phyloP scores from a whole-genome alignment of 2,888 invertebrate species.

The Dasysyrphus albostriatus region DNA sequence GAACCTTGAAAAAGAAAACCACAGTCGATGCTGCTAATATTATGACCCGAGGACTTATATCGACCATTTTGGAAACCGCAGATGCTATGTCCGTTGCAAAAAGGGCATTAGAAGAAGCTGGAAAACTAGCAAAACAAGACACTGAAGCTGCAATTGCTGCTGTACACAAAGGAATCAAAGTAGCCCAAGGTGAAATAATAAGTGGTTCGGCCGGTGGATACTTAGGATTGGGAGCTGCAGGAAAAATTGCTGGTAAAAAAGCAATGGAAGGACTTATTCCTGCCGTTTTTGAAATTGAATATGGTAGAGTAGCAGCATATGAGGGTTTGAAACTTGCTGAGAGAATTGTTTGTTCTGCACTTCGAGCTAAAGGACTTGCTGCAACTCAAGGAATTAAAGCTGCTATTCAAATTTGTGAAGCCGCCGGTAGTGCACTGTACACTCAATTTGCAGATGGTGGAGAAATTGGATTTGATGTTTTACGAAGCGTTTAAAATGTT shows the following conservation, averaged over 20 bases:
- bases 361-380: neutral
- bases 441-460: neutral
- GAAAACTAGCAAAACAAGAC: neutral
- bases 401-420: slow-evolving; percentile 1
- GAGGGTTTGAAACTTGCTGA: neutral
- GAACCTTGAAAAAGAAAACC: neutral
- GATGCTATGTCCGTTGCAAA: neutral
- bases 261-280: slow-evolving; percentile 7
- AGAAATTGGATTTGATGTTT: neutral
- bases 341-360: neutral
- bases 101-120: neutral
- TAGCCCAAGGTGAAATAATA: neutral
- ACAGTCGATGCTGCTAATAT: neutral
- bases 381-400: neutral
- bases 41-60: neutral
- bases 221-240: slow-evolving; percentile 8
- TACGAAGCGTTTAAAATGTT: neutral
- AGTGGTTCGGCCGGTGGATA: neutral
- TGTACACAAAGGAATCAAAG: neutral
- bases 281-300: neutral
- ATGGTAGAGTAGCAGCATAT: neutral
- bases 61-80: slow-evolving; percentile 12
- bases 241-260: neutral
- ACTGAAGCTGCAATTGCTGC: slow-evolving; percentile 19
- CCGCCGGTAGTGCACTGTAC: neutral